Evolutionary conservation across 2,113 vertebrate genomes (phyloP).

Genomic region (Entomyzon cyanotis): DNA sequence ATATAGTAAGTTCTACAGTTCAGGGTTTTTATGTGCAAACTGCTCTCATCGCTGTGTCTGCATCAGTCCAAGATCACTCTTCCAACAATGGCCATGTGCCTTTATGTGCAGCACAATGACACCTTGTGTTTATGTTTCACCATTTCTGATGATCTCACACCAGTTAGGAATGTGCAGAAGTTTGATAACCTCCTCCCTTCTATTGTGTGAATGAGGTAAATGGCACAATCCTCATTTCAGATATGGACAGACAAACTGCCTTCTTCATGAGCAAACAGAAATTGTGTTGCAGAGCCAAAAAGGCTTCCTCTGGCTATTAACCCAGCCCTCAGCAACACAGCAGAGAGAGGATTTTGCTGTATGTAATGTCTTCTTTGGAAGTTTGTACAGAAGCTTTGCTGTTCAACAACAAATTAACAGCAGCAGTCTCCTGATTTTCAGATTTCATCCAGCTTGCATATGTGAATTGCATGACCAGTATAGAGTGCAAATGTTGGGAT

Average conservation of each 20-base stretch:
- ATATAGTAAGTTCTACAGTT: not conserved
- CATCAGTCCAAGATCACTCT: not conserved
- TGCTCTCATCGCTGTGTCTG: not conserved
- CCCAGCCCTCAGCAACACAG: not conserved
- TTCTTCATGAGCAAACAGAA: not conserved
- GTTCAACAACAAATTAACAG: not conserved
- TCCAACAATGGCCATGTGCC: not conserved
- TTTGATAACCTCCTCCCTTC: not conserved
- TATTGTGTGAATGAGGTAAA: not conserved
- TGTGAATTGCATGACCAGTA: rapidly evolving
- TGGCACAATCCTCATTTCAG: not conserved
- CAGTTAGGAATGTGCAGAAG: not conserved
- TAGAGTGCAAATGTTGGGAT: not conserved
- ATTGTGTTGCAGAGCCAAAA: not conserved
- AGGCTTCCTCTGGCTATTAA: not conserved
- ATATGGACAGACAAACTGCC: not conserved
- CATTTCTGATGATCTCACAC: not conserved
- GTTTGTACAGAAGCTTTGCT: not conserved
- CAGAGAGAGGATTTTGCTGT: not conserved
- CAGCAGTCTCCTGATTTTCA: not conserved
- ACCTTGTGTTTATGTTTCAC: not conserved
- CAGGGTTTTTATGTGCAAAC: not conserved
- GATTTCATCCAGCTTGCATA: not conserved
- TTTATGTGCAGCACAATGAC: not conserved
- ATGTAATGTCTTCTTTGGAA: not conserved